phyloP scores from a whole-genome alignment of 1,140 invertebrate species.

The Listronotus oregonensis region DNA sequence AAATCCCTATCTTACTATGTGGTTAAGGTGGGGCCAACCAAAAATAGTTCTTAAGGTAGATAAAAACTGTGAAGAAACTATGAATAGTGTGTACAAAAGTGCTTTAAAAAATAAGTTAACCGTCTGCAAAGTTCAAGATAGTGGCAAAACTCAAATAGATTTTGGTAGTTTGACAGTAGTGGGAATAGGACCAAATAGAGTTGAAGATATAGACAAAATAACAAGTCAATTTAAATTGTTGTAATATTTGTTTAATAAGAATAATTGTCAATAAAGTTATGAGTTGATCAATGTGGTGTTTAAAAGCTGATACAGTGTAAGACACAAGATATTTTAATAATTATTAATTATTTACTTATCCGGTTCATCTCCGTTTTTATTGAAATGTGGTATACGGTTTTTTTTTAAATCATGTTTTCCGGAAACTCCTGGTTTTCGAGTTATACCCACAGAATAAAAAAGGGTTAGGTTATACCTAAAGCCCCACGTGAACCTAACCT shows the following conservation, averaged over 20 bases:
- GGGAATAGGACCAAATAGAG: constrained; percentile 75
- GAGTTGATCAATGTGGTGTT: too few species aligned
- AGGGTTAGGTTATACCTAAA: too few species aligned
- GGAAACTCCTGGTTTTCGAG: too few species aligned
- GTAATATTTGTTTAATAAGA: constrained; percentile 32
- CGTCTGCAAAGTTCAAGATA: constrained; percentile 71
- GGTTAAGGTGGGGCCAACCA: constrained; percentile 72
- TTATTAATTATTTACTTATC: too few species aligned
- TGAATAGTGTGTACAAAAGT: constrained; percentile 59
- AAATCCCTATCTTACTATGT: constrained; percentile 62
- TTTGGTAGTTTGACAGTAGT: constrained; percentile 72
- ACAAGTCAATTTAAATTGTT: constrained; percentile 69
- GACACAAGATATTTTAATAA: too few species aligned
- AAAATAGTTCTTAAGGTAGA: constrained; percentile 72
- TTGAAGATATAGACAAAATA: constrained; percentile 67
- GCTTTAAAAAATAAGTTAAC: constrained; percentile 66
- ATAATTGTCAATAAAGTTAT: too few species aligned
- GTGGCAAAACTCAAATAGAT: constrained; percentile 76
- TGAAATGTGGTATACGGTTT: too few species aligned
- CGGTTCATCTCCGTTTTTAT: too few species aligned
- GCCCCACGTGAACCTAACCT: too few species aligned
- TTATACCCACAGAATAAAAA: too few species aligned
- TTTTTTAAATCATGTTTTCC: too few species aligned
- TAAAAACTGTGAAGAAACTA: constrained; percentile 59
- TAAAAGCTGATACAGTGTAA: too few species aligned